Evolutionary conservation across 2,797 vertebrate species (phyloP), one percentile per base, ranked within the genome.

Genomic region (Phoeniculus purpureus): DNA sequence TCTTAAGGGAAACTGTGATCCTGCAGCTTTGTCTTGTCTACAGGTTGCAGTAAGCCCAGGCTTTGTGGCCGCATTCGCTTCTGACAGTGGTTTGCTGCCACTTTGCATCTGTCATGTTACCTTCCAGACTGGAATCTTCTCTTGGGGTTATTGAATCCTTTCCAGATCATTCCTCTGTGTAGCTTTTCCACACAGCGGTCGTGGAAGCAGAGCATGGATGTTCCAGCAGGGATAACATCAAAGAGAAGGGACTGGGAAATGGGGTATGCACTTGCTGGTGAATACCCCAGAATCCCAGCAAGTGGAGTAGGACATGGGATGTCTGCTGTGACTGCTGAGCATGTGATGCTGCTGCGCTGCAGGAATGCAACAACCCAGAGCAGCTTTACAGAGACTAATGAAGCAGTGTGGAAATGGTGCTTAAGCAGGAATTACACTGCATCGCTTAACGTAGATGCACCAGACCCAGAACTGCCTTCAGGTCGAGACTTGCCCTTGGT

Each of bases 401-500:
- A 85, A 87, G 81, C 70, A 0, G 1, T 79, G 85, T 90, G 85
- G 85, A 94, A 94, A 83, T 89, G 70, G 74, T 78, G 89, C 93
- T 94, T 87, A 79, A 87, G 81, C 91, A 96, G 85, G 81, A 94
- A 27, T 94, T 91, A 32, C 65, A 92, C 70, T 67, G 73, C 92
- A 91, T 91, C 82, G 3, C 82, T 91, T 89, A 91, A 79, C 74
- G 79, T 66, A 78, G 85, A 94, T 94, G 76, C 92, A 73, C 43
- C 82, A 85, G 89, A 81, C 70, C 76, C 81, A 96, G 91, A 87
- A 32, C 62, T 72, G 54, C 70, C 50, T 83, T 93, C 95, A 92
- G 85, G 95, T 95, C 87, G 85, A 84, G 89, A 89, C 95, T 92
- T 95, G 95, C 79, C 73, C 37, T 89, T 61, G 85, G 92, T 90